Evolutionary conservation across 2,113 vertebrate genomes (phyloP).

Genomic region (Pterocles gutturalis): DNA sequence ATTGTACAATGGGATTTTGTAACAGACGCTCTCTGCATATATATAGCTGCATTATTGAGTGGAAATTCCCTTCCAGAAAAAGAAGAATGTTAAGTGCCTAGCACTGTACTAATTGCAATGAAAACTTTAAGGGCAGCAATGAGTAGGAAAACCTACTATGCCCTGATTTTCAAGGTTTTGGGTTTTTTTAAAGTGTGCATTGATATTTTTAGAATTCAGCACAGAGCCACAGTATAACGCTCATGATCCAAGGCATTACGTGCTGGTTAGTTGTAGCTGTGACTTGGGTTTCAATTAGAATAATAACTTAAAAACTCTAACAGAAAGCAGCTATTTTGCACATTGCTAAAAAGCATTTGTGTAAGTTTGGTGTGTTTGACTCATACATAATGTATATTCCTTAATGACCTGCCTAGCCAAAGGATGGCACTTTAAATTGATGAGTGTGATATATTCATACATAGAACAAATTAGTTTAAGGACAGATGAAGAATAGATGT

Average conservation of each 20-base stretch:
- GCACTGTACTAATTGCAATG: background rate
- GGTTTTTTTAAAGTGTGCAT: background rate
- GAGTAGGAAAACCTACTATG: background rate
- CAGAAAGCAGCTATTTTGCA: slow-evolving; percentile 60
- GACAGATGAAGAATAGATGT: slow-evolving; percentile 80
- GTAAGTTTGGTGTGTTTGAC: slow-evolving; percentile 62
- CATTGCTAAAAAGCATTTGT: slow-evolving; percentile 56
- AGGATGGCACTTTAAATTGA: slow-evolving; percentile 79
- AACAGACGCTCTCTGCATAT: background rate
- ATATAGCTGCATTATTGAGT: background rate
- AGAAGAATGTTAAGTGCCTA: background rate
- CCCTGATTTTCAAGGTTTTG: background rate
- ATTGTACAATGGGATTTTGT: background rate
- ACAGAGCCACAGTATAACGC: background rate
- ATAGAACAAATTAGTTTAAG: slow-evolving; percentile 79
- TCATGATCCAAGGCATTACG: background rate
- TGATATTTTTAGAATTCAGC: slow-evolving; percentile 23
- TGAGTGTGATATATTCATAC: slow-evolving; percentile 78
- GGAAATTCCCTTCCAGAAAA: background rate
- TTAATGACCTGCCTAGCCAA: slow-evolving; percentile 76
- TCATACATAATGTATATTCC: slow-evolving; percentile 78
- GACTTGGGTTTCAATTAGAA: slow-evolving; percentile 57
- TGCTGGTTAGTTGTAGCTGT: slow-evolving; percentile 54
- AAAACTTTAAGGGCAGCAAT: background rate
- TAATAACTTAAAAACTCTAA: slow-evolving; percentile 19